These are phyloP conservation scores for Ctena decussata DNA, from an alignment of 2,888 invertebrate species.

Conservation along the genomic window DNA sequence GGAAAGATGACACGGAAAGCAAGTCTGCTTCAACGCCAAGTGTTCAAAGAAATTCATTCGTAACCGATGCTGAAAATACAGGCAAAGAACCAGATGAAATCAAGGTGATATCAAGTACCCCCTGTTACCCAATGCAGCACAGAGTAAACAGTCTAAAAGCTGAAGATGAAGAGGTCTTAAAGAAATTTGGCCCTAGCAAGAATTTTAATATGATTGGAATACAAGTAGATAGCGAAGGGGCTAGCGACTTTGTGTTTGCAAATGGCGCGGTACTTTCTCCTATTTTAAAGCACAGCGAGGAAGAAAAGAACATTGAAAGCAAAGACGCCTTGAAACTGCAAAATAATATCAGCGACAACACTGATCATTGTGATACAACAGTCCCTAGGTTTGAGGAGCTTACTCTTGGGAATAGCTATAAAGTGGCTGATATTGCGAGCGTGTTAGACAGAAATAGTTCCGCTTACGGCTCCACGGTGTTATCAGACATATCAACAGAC, in stretches of 20 bases:
- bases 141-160: background rate
- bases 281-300: background rate
- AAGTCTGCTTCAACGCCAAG: background rate
- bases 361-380: no score
- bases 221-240: no score
- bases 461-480: background rate
- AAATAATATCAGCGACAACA: background rate
- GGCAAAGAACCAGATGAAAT: background rate
- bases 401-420: conserved; percentile 22
- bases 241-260: background rate
- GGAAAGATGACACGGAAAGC: background rate
- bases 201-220: no score
- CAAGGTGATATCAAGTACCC: background rate
- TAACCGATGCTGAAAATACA: background rate
- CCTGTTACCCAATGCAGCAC: background rate
- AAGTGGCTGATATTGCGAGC: conserved; percentile 31
- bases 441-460: conserved; percentile 1
- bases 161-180: background rate
- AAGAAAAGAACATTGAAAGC: background rate
- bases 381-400: no score
- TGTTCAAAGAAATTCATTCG: background rate
- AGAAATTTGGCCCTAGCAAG: background rate
- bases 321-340: no score
- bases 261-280: background rate
- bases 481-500: background rate